Conservation (phyloP, 2,797 vertebrate genomes). For the Megalops cyprinoides region DNA sequence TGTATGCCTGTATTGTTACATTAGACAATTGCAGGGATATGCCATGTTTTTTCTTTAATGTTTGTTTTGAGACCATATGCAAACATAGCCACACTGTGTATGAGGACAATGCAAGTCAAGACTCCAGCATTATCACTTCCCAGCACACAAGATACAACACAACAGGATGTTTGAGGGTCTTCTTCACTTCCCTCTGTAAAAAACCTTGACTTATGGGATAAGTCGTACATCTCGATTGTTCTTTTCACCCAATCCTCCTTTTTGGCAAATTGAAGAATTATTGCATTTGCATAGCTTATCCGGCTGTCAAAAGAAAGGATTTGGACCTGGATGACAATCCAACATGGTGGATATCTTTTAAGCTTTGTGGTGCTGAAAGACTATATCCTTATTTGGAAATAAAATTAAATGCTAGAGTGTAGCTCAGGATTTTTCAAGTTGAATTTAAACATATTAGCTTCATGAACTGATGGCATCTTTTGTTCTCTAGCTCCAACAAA, state of each 20-base stretch:
- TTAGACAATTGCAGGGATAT: background rate
- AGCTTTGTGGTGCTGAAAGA: slow-evolving; percentile 62
- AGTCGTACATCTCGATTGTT: slow-evolving; percentile 42
- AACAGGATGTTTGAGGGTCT: background rate
- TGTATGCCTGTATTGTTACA: background rate
- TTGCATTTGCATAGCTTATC: slow-evolving; percentile 54
- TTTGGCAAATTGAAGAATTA: slow-evolving; percentile 51
- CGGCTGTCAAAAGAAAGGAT: slow-evolving; percentile 54
- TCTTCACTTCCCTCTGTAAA: background rate
- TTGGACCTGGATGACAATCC: slow-evolving; percentile 61
- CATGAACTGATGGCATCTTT: slow-evolving; percentile 34
- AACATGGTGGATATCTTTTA: slow-evolving; percentile 57
- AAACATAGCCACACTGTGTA: background rate
- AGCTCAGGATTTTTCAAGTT: slow-evolving; percentile 56
- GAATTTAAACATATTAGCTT: slow-evolving; percentile 31
- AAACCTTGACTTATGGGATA: slow-evolving; percentile 24
- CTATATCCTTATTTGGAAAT: slow-evolving; percentile 70
- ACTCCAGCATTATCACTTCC: background rate
- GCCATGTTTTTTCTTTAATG: background rate
- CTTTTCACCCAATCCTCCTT: slow-evolving; percentile 39
- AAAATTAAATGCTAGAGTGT: slow-evolving; percentile 61
- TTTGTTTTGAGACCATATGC: background rate
- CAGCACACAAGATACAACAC: background rate
- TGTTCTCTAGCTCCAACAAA: slow-evolving; percentile 49
- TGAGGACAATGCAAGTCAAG: background rate